These are phyloP conservation scores for Ptilonorhynchus violaceus DNA, from an alignment of 2,113 vertebrate genomes.

Conservation along the genomic window DNA sequence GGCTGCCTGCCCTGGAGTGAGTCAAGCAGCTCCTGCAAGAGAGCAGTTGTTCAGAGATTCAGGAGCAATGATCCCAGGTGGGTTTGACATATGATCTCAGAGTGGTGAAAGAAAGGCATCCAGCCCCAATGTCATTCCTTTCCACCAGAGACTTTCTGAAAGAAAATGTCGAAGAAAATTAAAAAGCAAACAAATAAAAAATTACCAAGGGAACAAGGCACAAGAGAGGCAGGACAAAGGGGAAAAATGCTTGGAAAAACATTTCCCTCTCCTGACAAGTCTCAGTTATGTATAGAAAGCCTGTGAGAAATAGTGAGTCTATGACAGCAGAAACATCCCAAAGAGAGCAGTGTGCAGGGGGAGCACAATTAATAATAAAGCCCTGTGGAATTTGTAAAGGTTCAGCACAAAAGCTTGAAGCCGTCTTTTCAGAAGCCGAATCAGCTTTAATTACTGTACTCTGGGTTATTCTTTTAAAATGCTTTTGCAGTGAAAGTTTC, in stretches of 20 bases:
- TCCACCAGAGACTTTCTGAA: not conserved
- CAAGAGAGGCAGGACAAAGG: constrained; percentile 1
- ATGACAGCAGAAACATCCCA: constrained; percentile 63
- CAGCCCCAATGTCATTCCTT: not conserved
- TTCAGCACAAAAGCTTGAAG: constrained; percentile 67
- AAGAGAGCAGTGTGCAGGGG: constrained; percentile 15
- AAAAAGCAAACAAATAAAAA: constrained; percentile 45
- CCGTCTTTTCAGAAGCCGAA: constrained; percentile 53
- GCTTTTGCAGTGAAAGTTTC: constrained; percentile 49
- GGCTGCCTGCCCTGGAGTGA: not conserved
- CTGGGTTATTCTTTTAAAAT: constrained; percentile 46
- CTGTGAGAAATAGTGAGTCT: constrained; percentile 43
- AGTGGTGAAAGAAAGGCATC: not conserved
- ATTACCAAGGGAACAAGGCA: constrained; percentile 42
- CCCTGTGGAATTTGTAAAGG: constrained; percentile 56
- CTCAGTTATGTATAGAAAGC: constrained; percentile 33
- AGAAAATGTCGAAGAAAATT: constrained; percentile 8
- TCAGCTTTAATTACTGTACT: constrained; percentile 67
- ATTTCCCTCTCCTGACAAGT: constrained; percentile 43
- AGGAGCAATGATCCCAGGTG: not conserved
- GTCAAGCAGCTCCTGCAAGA: not conserved
- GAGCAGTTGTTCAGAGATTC: not conserved
- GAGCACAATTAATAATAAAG: constrained; percentile 62
- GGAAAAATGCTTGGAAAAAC: constrained; percentile 30
- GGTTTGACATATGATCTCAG: not conserved